phyloP scores from a whole-genome alignment of 2,113 vertebrate species.

The Clarias magur region DNA sequence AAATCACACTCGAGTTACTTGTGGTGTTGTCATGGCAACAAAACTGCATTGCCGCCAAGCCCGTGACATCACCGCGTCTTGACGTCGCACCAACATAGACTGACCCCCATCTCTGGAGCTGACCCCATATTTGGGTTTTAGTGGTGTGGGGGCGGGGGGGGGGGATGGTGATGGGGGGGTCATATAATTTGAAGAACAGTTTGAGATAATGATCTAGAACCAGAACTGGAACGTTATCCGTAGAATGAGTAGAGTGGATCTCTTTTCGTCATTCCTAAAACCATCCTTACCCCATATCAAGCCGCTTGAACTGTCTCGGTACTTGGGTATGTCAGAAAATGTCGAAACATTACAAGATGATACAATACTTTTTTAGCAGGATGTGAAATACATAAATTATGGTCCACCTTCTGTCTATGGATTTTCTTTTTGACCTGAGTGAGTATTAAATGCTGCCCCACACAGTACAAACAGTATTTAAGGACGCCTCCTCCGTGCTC shows the following conservation, averaged over 20 bases:
- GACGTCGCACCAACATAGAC: neutral
- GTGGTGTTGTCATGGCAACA: constrained; percentile 4
- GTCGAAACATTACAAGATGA: neutral
- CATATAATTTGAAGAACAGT: neutral
- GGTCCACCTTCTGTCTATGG: neutral
- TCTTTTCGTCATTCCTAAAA: neutral
- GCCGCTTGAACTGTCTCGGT: neutral
- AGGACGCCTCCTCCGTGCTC: neutral
- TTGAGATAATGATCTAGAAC: neutral
- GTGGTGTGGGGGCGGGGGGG: no score
- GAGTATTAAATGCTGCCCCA: neutral
- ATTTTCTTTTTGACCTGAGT: neutral
- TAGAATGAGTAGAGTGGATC: neutral
- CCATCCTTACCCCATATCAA: neutral
- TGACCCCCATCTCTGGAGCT: neutral
- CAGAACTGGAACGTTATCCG: neutral
- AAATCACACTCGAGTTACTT: neutral
- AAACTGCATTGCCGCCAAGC: neutral
- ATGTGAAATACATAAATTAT: neutral
- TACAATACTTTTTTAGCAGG: neutral
- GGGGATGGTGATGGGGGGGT: neutral
- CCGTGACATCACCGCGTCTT: neutral
- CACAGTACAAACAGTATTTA: neutral
- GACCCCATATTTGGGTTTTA: neutral
- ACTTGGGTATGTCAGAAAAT: neutral